Base-by-base conservation (phyloP, 2,113 vertebrate genomes). In the Menidia beryllina region DNA sequence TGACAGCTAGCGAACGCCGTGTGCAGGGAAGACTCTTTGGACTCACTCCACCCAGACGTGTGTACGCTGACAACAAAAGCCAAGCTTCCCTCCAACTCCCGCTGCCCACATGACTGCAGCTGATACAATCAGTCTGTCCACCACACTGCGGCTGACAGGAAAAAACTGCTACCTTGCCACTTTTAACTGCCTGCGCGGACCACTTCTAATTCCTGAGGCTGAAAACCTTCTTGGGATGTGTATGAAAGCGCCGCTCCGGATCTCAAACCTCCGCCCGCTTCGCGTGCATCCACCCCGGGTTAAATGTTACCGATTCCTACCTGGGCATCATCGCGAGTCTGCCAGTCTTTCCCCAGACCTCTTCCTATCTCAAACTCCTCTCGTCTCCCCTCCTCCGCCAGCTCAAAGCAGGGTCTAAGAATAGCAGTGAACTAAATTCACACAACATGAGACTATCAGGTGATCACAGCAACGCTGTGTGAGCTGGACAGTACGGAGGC, bases 361-460 rank as follows among this genome's bases (percentile, higher is more conserved):
- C 90, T 91, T 90, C 90, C 85, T 47, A 59, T 89, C 73, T 92
- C 71, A 71, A n/a, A 69, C 51, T 68, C 63, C 47, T 54, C 57
- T 77, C 48, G 47, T 20, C 15, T 34, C 27, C 83, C 90, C 88
- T 86, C 84, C 81, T 93, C 89, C 71, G 81, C 64, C 79, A 72
- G 88, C 86, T 86, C 30, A 90, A 86, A 92, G 91, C 93, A 87
- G 93, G 91, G 92, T 94, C 95, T 97, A 97, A 97, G 95, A 96
- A 97, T 96, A 97, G 95, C 93, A 79, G 88, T 93, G 93, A 95
- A 94, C 95, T 93, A 93, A 92, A 95, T 94, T 95, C 94, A 95
- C 95, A 93, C 94, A 93, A 94, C 95, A 96, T 95, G 95, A 96
- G 96, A 95, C 93, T 93, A 94, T 96, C 96, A 96, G 94, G 95